Evolutionary conservation across 2,797 vertebrate species (phyloP).

Genomic region (Sparus aurata): DNA sequence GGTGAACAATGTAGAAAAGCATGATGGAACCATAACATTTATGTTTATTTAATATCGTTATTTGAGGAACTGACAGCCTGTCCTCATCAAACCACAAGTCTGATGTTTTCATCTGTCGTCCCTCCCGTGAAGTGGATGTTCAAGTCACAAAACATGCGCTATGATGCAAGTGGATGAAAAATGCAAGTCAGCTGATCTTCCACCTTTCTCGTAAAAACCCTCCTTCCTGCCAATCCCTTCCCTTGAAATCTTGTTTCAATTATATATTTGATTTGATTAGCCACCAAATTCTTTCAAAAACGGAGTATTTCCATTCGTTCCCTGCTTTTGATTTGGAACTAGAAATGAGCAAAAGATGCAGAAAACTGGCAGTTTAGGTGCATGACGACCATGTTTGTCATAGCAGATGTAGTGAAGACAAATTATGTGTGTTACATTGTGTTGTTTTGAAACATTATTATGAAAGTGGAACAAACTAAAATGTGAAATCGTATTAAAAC

Average conservation of each 20-base stretch:
- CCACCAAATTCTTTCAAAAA: neutral
- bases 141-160: neutral
- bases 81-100: neutral
- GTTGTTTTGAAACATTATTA: neutral
- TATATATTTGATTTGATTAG: neutral
- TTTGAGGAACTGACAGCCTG: neutral
- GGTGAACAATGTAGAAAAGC: neutral
- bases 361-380: conserved; percentile 4
- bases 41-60: neutral
- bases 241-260: conserved; percentile 10
- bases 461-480: neutral
- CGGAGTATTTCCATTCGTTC: neutral
- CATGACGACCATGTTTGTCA: neutral
- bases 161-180: conserved; percentile 1
- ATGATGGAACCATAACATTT: neutral
- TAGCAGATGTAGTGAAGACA: conserved; percentile 1
- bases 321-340: neutral
- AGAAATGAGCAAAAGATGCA: conserved; percentile 15
- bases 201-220: neutral
- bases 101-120: neutral
- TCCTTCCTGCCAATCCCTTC: neutral
- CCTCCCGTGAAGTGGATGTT: neutral
- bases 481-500: neutral
- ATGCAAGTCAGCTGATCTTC: neutral
- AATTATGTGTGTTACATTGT: neutral